Percentiles rank a stretch among this genome's conserved stretches.
These are phyloP conservation scores for Drosophila murphyi DNA, from an alignment of 1,140 invertebrate species.

Conservation along the genomic window DNA sequence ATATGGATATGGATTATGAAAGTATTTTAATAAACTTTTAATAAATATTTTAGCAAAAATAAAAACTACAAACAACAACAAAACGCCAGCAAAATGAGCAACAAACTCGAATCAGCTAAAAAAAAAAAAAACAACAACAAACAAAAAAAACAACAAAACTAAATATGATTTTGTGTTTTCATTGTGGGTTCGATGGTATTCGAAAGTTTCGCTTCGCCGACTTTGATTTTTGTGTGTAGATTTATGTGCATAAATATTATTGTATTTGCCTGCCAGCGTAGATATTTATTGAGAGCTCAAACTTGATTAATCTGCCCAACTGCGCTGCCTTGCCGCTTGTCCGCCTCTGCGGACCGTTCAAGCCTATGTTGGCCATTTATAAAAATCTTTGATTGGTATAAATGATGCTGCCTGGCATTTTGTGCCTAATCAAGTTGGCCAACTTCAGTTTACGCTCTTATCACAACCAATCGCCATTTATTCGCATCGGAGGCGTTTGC, in stretches of 20 bases:
- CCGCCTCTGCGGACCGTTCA: slow-evolving; percentile 2
- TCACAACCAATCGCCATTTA: slow-evolving; percentile 8
- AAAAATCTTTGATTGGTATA: slow-evolving; percentile 76
- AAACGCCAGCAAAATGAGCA: slow-evolving; percentile 25
- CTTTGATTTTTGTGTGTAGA: slow-evolving; percentile 29
- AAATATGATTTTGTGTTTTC: slow-evolving; percentile 49
- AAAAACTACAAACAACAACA: slow-evolving; percentile 36
- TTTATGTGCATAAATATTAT: slow-evolving; percentile 70
- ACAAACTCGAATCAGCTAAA: slow-evolving; percentile 21
- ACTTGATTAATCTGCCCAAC: slow-evolving; percentile 72
- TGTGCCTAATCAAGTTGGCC: slow-evolving; percentile 65
- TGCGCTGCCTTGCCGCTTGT: slow-evolving; percentile 6
- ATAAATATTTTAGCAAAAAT: slow-evolving; percentile 81
- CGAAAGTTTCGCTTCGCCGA: slow-evolving; percentile 10
- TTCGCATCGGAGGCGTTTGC: slow-evolving; percentile 10
- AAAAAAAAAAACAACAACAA: slow-evolving; percentile 9
- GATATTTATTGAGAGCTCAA: slow-evolving; percentile 61
- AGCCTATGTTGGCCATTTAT: slow-evolving; percentile 61
- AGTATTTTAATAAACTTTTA: slow-evolving; percentile 83
- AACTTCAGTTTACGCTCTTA: slow-evolving; percentile 14
- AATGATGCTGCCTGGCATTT: slow-evolving; percentile 58
- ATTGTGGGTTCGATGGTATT: slow-evolving; percentile 1
- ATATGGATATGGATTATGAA: slow-evolving; percentile 72
- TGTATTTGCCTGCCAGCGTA: slow-evolving; percentile 44
- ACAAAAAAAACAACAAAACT: slow-evolving; percentile 13